Conservation (phyloP, 2,113 vertebrate genomes). For the Malurus melanocephalus region DNA sequence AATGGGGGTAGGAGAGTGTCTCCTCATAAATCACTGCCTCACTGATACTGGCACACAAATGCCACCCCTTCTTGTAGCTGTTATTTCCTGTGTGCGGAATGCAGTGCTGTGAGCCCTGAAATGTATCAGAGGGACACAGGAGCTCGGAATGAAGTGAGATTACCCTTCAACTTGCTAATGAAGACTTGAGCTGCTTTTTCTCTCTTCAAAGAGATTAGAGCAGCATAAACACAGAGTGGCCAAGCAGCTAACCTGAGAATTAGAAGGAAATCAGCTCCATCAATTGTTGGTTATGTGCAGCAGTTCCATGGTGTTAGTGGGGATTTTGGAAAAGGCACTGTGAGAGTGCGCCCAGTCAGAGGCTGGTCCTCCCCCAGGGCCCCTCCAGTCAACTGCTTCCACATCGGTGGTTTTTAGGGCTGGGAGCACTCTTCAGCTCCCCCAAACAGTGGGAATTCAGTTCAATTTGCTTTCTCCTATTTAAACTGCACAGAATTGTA, state of each 20-base stretch:
- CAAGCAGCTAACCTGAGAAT: not conserved
- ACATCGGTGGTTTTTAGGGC: accelerated
- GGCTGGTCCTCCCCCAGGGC: not conserved
- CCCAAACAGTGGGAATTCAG: not conserved
- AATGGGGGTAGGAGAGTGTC: not conserved
- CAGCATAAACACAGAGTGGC: not conserved
- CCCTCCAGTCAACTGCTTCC: not conserved
- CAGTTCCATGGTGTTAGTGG: not conserved
- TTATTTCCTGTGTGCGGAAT: not conserved
- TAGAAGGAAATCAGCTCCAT: not conserved
- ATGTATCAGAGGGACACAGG: accelerated
- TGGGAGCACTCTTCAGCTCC: not conserved
- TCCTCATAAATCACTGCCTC: not conserved
- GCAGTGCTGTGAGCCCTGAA: not conserved
- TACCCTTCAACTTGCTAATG: not conserved
- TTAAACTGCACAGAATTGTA: not conserved
- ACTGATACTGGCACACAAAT: not conserved
- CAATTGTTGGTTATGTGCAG: not conserved
- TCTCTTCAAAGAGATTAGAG: not conserved
- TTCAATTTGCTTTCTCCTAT: not conserved
- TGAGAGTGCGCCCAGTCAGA: accelerated
- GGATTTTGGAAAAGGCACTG: not conserved
- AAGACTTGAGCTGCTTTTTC: not conserved
- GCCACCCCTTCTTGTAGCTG: not conserved
- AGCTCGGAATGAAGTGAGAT: not conserved